Evolutionary conservation across 2,888 invertebrate genomes (phyloP).

Genomic region (Micropterix aruncella): DNA sequence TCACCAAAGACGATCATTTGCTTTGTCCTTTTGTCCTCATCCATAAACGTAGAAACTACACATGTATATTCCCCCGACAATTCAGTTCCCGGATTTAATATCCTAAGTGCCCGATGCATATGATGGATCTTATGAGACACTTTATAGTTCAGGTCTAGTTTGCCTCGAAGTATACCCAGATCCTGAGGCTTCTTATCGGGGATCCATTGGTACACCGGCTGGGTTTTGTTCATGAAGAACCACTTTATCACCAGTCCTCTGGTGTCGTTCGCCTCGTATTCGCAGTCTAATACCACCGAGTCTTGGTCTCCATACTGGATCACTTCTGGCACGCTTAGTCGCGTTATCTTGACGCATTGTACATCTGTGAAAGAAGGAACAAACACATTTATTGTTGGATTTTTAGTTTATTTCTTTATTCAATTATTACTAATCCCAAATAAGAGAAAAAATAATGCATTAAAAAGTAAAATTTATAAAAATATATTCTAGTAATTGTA

Average conservation of each 20-base stretch:
- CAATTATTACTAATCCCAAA: too few relatives aligned
- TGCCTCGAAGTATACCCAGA: constrained; percentile 35
- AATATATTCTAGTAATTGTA: too few relatives aligned
- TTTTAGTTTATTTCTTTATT: too few relatives aligned
- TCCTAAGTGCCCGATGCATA: constrained; percentile 57
- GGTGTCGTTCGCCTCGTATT: constrained; percentile 49
- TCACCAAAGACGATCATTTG: constrained; percentile 55
- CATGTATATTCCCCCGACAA: constrained; percentile 63
- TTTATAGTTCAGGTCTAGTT: constrained; percentile 49
- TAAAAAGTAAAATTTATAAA: too few relatives aligned
- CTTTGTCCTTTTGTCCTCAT: constrained; percentile 50
- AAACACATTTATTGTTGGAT: too few relatives aligned
- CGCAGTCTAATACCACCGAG: constrained; percentile 54
- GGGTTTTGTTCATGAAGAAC: constrained; percentile 50
- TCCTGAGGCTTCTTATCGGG: constrained; percentile 53
- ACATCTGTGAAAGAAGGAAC: constrained; percentile 28
- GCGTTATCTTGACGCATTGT: constrained; percentile 41
- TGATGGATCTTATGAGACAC: constrained; percentile 51
- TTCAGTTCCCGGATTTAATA: constrained; percentile 56
- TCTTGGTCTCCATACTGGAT: constrained; percentile 42
- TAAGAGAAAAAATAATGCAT: too few relatives aligned
- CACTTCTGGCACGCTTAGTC: constrained; percentile 43
- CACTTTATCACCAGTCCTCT: constrained; percentile 62
- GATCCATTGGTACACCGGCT: constrained; percentile 72
- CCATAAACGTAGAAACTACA: constrained; percentile 54